Evolutionary conservation across 1,140 invertebrate species (phyloP), one percentile per base, ranked within the genome.

Genomic region (Chlorops oryzae): DNA sequence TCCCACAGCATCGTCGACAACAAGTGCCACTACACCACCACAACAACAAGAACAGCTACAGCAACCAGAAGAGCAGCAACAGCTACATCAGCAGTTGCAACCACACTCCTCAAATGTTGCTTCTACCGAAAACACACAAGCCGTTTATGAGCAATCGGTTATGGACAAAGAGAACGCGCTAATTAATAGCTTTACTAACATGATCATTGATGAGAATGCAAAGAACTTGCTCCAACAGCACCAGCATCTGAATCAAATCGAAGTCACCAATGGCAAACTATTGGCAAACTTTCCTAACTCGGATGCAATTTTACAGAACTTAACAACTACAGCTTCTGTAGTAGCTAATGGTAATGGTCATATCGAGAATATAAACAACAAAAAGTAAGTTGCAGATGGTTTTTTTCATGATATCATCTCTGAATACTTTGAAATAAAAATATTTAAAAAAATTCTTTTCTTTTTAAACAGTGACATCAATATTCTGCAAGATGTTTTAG

Each of bases 21-120:
- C 77, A 59, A 74, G 78, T 56, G 61, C 72, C n/a, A 75, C 75
- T 57, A 75, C 75, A 50, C 72, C 78, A 32, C 63, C 62, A 34
- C 57, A 58, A 45, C 49, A 40, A 25, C 40, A 12, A 43, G 56
- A 28, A 43, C 32, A 38, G 40, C 23, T 5, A 12, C 35, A 35
- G 13, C 39, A 23, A 38, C 25, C 59, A 40, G 28, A 27, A n/a
- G n/a, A n/a, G 63, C 52, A 59, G 51, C 58, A 66, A 51, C 25
- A 62, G 63, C 45, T 60, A 64, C 17, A 51, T 56, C 18, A n/a
- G n/a, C n/a, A n/a, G n/a, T n/a, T n/a, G n/a, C n/a, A n/a, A n/a
- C n/a, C n/a, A n/a, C n/a, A n/a, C n/a, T n/a, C n/a, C n/a, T n/a
- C n/a, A n/a, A n/a, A n/a, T n/a, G n/a, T 40, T 35, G 21, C 23